Conservation (phyloP, 2,797 vertebrate species). For the Lepus oiostolus region DNA sequence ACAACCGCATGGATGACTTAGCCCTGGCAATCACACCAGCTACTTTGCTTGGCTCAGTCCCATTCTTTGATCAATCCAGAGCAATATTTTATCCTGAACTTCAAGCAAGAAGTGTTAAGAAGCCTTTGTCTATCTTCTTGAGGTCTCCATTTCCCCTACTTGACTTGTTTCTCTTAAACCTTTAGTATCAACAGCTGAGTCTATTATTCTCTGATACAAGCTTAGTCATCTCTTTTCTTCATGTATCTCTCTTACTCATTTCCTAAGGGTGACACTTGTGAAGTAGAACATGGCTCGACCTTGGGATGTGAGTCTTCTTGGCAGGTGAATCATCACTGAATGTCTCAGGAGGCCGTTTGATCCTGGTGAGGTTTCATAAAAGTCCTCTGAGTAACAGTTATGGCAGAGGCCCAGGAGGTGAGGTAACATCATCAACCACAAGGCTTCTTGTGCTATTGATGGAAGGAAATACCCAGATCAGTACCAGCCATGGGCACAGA, state of each 20-base stretch:
- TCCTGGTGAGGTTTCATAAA: not conserved
- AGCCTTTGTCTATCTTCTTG: not conserved
- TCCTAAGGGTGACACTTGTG: not conserved
- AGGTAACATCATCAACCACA: not conserved
- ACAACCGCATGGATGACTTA: not conserved
- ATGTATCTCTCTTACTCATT: not conserved
- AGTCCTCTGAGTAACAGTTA: not conserved
- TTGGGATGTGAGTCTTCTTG: not conserved
- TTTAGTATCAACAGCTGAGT: not conserved
- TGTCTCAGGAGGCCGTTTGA: not conserved
- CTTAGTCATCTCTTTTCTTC: not conserved
- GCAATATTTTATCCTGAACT: not conserved
- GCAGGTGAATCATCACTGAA: not conserved
- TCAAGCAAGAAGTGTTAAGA: not conserved
- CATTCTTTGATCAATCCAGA: not conserved
- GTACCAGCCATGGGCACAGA: not conserved
- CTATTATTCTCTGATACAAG: not conserved
- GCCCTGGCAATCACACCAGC: not conserved
- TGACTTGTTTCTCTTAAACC: not conserved
- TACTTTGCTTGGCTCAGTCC: not conserved
- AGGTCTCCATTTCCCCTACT: not conserved
- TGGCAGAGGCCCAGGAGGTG: not conserved
- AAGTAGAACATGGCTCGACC: not conserved
- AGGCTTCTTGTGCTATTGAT: not conserved
- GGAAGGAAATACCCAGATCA: not conserved